Evolutionary conservation across 1,140 invertebrate species (phyloP), one percentile per base, ranked within the genome.

Genomic region (Ceratina calcarata): DNA sequence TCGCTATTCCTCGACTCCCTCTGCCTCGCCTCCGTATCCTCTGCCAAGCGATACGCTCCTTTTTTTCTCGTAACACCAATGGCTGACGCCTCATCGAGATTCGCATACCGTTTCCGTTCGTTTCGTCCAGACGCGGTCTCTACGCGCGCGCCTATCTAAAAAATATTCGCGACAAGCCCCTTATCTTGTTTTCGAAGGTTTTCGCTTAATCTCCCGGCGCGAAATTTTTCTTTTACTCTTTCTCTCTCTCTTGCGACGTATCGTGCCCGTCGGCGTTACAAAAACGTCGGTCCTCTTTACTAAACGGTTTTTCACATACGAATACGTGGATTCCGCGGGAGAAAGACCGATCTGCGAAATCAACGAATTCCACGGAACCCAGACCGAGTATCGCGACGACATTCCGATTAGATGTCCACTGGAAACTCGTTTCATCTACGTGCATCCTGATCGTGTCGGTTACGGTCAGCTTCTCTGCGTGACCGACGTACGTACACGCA

Each of bases 21-120:
- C 16, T 22, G 4, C 22, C 57, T 32, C 27, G 3, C 22, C 20
- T 37, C 2, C 18, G 51, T 61, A 32, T 61, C 27, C 22, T 15
- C 12, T 8, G 37, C 12, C 20, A 1, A 37, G 13, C 55, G 2
- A 32, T 51, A 74, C 16, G 2, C 24, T 51, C 22, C 65, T 53
- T 72, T 51, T 37, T 64, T 53, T 60, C 53, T 53, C 62, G 37
- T n/a, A 18, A 22, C 45, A 18, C 32, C 67, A 53, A 82, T 58
- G 62, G 49, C 51, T 70, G 83, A 82, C 76, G 80, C 32, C 32
- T 84, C 83, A 82, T 71, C 61, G 32, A 75, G 67, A 75, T 76
- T 70, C 70, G 80, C 75, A 86, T 86, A 77, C 81, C 84, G 87
- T 90, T 89, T 90, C 88, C 87, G 86, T 85, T 89, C 83, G 81